These are phyloP conservation scores for Mustela lutreola DNA, from an alignment of 2,113 vertebrate species.

Conservation along the genomic window DNA sequence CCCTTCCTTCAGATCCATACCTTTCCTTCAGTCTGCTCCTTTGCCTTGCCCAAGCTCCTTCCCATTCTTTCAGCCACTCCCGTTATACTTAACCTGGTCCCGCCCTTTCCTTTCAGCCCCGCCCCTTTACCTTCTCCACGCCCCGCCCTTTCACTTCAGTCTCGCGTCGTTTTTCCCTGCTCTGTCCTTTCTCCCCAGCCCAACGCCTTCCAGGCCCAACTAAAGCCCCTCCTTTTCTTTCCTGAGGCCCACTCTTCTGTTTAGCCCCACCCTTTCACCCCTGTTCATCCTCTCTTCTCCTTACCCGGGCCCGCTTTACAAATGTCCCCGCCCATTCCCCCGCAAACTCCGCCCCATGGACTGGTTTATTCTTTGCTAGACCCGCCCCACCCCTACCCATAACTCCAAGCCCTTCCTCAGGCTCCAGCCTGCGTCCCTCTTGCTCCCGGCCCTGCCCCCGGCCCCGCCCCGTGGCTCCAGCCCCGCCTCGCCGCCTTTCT, in stretches of 20 bases:
- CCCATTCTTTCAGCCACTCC: not conserved
- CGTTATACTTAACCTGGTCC: not conserved
- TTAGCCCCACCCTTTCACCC: not conserved
- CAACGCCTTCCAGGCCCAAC: not conserved
- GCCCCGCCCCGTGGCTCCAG: conserved; percentile 42
- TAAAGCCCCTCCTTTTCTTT: not conserved
- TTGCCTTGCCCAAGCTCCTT: not conserved
- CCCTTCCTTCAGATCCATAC: not conserved
- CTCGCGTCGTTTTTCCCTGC: not conserved
- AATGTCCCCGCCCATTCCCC: not conserved
- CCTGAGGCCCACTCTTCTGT: not conserved
- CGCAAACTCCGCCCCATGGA: not conserved
- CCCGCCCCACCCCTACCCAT: not conserved
- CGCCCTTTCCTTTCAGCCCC: not conserved
- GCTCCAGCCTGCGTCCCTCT: not conserved
- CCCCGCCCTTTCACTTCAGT: not conserved
- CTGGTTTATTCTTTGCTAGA: not conserved
- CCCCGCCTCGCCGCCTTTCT: conserved; percentile 53
- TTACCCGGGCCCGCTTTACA: not conserved
- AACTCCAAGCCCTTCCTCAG: not conserved
- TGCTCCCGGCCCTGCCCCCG: conserved; percentile 54
- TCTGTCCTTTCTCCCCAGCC: not conserved
- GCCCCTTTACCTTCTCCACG: not conserved
- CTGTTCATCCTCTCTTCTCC: not conserved
- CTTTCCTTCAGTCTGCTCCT: not conserved